Evolutionary conservation across 2,797 vertebrate species (phyloP).

Genomic region (Dipus sagitta): DNA sequence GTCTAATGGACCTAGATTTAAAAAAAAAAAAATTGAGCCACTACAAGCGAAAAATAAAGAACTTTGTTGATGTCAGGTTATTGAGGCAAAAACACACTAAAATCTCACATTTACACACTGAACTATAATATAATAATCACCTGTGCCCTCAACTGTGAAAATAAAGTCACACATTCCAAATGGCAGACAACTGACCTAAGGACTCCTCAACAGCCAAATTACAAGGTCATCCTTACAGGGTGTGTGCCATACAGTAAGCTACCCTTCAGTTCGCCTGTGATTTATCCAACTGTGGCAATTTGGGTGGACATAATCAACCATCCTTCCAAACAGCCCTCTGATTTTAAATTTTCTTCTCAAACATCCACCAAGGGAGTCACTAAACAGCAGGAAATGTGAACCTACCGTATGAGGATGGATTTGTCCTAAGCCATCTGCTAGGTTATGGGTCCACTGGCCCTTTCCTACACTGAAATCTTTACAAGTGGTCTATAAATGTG

Average conservation of each 20-base stretch:
- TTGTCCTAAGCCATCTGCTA: background rate
- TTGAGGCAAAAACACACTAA: background rate
- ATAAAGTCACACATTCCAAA: background rate
- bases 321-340: background rate
- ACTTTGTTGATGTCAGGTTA: background rate
- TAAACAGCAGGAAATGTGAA: background rate
- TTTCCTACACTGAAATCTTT: background rate
- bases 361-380: background rate
- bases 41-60: constrained; percentile 10
- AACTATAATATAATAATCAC: background rate
- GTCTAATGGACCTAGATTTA: background rate
- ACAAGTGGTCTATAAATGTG: background rate
- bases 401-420: background rate
- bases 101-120: background rate
- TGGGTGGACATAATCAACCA: background rate
- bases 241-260: rapidly evolving
- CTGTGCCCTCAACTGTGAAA: background rate
- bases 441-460: background rate
- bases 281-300: background rate
- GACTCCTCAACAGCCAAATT: background rate
- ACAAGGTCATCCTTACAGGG: background rate
- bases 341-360: background rate
- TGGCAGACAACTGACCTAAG: background rate
- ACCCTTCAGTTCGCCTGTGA: background rate
- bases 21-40: background rate